Conservation (phyloP, 2,113 vertebrate species). For the Sitta europaea region DNA sequence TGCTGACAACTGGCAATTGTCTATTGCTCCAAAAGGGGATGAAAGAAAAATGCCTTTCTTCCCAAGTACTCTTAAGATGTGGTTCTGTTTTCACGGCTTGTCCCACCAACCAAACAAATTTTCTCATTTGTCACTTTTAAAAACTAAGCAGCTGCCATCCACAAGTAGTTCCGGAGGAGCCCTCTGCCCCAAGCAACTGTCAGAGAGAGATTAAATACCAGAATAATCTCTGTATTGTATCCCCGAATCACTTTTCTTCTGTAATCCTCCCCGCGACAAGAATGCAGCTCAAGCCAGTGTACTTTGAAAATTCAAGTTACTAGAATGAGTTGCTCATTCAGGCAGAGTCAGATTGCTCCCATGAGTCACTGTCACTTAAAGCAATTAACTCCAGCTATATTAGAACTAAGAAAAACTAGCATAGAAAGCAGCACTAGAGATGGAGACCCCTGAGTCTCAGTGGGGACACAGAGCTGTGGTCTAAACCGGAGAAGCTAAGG, state of each 20-base stretch:
- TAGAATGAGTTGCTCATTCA: neutral
- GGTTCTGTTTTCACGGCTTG: neutral
- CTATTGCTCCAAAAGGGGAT: neutral
- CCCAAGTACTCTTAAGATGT: neutral
- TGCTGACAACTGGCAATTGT: slow-evolving; percentile 40
- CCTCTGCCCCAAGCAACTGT: neutral
- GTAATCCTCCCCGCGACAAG: neutral
- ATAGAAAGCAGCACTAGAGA: neutral
- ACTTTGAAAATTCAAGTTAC: neutral
- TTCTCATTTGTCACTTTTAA: neutral
- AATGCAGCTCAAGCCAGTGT: neutral
- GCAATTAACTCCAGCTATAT: neutral
- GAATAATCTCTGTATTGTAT: neutral
- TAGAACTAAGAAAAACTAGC: neutral
- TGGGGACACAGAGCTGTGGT: neutral
- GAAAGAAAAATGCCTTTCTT: neutral
- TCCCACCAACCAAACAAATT: neutral
- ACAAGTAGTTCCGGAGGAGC: neutral
- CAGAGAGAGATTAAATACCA: neutral
- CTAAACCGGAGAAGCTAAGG: rapidly evolving
- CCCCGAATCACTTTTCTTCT: neutral
- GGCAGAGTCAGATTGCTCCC: neutral
- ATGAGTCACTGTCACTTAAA: neutral
- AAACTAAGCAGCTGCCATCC: neutral
- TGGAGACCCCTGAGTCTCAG: rapidly evolving